phyloP scores from a whole-genome alignment of 37 sponge, comb jelly and placozoan genomes.

The Beroe ovata region DNA sequence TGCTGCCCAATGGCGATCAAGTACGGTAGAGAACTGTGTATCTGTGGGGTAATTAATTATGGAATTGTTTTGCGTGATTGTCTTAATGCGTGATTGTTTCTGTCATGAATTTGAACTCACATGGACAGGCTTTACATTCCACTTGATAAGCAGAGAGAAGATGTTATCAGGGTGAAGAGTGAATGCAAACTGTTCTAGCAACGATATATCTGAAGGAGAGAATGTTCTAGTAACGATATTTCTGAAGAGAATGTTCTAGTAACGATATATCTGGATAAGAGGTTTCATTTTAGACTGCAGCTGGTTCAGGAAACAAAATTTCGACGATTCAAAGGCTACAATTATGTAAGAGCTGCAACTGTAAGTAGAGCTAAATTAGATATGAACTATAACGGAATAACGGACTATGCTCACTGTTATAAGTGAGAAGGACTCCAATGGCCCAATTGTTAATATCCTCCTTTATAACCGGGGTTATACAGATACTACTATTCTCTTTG shows the following conservation, averaged over 20 bases:
- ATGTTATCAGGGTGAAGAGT: constrained; percentile 15
- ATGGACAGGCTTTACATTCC: constrained; percentile 30
- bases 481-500: constrained; percentile 24
- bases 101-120: constrained; percentile 41
- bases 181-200: constrained; percentile 28
- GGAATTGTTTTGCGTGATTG: too few species aligned
- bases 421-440: constrained; percentile 47
- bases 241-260: too few species aligned
- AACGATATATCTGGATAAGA: too few species aligned
- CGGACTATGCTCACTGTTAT: constrained; percentile 32
- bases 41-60: neutral
- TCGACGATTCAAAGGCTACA: too few species aligned
- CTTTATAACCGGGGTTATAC: constrained; percentile 44
- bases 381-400: too few species aligned
- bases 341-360: too few species aligned
- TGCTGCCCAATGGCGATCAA: constrained; percentile 40
- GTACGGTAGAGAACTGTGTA: constrained; percentile 59
- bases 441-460: constrained; percentile 26
- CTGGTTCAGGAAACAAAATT: too few species aligned
- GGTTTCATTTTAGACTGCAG: too few species aligned
- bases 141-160: constrained; percentile 48
- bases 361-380: too few species aligned
- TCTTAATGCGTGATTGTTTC: too few species aligned
- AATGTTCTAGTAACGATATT: too few species aligned
- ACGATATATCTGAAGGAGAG: constrained; percentile 41